These are phyloP conservation scores for Ornithorhynchus anatinus DNA, from an alignment of 2,113 vertebrate species.

Conservation along the genomic window DNA sequence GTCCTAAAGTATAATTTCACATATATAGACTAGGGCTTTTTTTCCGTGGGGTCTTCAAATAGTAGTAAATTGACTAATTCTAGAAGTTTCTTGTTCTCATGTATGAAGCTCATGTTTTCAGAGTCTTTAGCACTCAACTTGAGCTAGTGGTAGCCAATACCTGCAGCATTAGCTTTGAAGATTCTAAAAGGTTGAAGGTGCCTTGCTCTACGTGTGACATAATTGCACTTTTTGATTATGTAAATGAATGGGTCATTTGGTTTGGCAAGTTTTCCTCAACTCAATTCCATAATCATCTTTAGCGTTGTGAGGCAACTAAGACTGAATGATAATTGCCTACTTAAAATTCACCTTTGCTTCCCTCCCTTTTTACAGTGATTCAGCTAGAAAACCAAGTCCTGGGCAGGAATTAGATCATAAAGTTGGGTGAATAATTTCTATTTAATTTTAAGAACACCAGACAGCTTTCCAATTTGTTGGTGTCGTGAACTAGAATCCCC, in stretches of 20 bases:
- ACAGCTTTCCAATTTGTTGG: not conserved
- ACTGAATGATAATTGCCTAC: not conserved
- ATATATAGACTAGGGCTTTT: not conserved
- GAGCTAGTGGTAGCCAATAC: no score
- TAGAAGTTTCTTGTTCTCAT: not conserved
- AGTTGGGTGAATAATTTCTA: not conserved
- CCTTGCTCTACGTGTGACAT: not conserved
- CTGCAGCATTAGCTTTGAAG: not conserved
- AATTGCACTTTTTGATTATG: not conserved
- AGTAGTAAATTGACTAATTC: not conserved
- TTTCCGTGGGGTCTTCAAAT: constrained; percentile 4
- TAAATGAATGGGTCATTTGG: not conserved
- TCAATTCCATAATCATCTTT: not conserved
- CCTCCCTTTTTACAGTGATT: not conserved
- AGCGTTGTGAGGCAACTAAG: not conserved
- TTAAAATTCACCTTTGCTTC: not conserved
- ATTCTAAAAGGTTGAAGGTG: not conserved
- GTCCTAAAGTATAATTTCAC: not conserved
- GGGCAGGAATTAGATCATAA: no score
- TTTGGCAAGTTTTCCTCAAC: not conserved
- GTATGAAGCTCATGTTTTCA: not conserved
- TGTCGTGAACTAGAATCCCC: no score
- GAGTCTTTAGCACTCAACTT: not conserved
- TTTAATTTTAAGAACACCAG: not conserved
- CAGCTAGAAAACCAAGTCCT: not conserved